Evolutionary conservation across 2,797 vertebrate genomes (phyloP).

Genomic region (Rhincodon typus): DNA sequence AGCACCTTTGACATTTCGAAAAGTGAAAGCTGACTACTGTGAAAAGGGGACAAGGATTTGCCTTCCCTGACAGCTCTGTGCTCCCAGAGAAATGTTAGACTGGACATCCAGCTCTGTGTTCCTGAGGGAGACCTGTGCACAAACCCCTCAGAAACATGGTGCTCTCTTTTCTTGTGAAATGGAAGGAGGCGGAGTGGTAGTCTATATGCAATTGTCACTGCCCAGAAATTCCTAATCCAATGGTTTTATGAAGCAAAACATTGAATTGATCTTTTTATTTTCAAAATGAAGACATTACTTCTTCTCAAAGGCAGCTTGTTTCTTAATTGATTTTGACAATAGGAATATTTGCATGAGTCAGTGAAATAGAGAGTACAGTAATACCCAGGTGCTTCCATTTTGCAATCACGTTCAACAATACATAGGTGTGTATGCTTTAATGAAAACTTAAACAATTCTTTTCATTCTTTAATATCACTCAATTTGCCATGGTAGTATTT

Average conservation of each 20-base stretch:
- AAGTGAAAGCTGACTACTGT: too few species aligned
- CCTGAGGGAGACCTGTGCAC: too few species aligned
- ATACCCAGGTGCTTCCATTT: background rate
- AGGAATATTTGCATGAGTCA: background rate
- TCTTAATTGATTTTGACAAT: background rate
- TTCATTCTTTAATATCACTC: background rate
- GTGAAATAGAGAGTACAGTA: background rate
- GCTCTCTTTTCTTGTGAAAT: too few species aligned
- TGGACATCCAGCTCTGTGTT: too few species aligned
- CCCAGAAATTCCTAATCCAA: background rate
- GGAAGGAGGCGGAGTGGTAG: too few species aligned
- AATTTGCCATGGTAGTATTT: background rate
- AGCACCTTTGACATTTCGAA: too few species aligned
- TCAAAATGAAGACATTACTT: background rate
- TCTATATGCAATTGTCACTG: too few species aligned
- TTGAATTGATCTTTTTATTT: background rate
- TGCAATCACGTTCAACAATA: background rate
- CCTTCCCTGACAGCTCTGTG: too few species aligned
- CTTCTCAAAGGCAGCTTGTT: background rate
- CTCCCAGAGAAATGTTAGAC: too few species aligned
- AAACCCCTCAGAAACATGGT: too few species aligned
- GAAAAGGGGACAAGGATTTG: too few species aligned
- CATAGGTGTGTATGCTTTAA: background rate
- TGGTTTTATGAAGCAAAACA: background rate
- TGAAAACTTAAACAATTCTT: background rate